Conservation (phyloP, 2,888 invertebrate genomes). For the Agrilus cyanescens region DNA sequence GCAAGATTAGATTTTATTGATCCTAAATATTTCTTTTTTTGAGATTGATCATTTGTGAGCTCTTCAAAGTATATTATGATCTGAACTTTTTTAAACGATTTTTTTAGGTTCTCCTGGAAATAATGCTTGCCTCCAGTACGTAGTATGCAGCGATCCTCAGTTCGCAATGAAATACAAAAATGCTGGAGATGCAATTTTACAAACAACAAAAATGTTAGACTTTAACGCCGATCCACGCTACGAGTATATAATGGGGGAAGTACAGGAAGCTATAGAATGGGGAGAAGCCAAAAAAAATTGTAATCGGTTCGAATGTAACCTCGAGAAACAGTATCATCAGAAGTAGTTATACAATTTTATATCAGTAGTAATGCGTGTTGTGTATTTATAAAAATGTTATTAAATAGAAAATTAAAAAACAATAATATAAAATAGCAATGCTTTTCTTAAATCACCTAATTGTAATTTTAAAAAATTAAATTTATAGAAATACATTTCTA, state of each 20-base stretch:
- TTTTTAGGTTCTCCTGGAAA: slow-evolving; percentile 45
- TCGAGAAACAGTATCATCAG: slow-evolving; percentile 2
- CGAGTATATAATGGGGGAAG: slow-evolving; percentile 29
- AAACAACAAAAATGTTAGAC: slow-evolving; percentile 51
- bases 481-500: too few relatives aligned
- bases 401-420: too few relatives aligned
- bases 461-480: too few relatives aligned
- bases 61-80: background rate
- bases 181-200: slow-evolving; percentile 64
- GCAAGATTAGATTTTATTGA: too few relatives aligned
- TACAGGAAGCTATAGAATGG: slow-evolving; percentile 27
- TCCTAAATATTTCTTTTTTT: too few relatives aligned
- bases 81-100: background rate
- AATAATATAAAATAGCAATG: too few relatives aligned
- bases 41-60: too few relatives aligned
- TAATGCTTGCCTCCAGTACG: slow-evolving; percentile 60
- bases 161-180: slow-evolving; percentile 63
- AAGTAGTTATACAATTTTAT: too few relatives aligned
- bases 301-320: slow-evolving; percentile 23
- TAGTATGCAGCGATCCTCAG: slow-evolving; percentile 63
- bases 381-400: too few relatives aligned
- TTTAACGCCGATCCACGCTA: slow-evolving; percentile 43
- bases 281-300: slow-evolving; percentile 29
- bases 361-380: too few relatives aligned
- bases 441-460: too few relatives aligned